A percentile compares a stretch with the other conserved stretches of the same genome.
Conservation (phyloP, 2,888 invertebrate species). For the Pyrocoelia pectoralis region DNA sequence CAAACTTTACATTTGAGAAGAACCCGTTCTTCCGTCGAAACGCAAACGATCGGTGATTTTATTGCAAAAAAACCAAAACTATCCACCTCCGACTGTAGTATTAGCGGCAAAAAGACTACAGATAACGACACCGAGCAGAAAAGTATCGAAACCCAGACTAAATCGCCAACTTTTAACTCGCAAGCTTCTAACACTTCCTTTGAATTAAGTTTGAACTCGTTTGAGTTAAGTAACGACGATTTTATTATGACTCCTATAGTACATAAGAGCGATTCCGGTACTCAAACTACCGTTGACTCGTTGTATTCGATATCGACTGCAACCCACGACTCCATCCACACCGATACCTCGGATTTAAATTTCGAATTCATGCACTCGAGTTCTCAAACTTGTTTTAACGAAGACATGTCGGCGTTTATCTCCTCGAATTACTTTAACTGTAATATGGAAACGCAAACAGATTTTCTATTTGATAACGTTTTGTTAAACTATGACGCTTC, state of each 20-base stretch:
- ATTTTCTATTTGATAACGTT: conserved; percentile 56
- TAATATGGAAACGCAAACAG: conserved; percentile 70
- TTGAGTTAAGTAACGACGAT: no score
- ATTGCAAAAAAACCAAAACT: conserved; percentile 43
- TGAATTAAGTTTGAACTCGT: conserved; percentile 45
- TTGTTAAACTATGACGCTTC: conserved; percentile 52
- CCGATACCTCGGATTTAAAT: conserved; percentile 50
- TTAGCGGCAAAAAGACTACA: conserved; percentile 20
- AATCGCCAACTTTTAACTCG: conserved; percentile 44
- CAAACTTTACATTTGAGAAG: conserved; percentile 49
- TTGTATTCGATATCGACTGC: conserved; percentile 42
- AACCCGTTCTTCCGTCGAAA: conserved; percentile 50
- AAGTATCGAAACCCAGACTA: conserved; percentile 48
- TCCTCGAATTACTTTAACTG: conserved; percentile 59
- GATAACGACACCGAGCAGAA: conserved; percentile 36
- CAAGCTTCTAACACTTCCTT: conserved; percentile 55
- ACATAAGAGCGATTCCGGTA: conserved; percentile 50
- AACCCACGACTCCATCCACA: conserved; percentile 48
- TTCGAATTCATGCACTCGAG: conserved; percentile 43
- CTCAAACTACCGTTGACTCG: conserved; percentile 50
- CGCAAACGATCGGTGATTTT: conserved; percentile 58
- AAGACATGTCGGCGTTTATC: conserved; percentile 47
- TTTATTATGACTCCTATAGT: conserved; percentile 36
- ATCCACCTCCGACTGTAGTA: conserved; percentile 31
- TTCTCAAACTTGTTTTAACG: conserved; percentile 44